These are phyloP conservation scores for Drosophila trichaetosa DNA, from an alignment of 2,888 invertebrate species.

Conservation along the genomic window DNA sequence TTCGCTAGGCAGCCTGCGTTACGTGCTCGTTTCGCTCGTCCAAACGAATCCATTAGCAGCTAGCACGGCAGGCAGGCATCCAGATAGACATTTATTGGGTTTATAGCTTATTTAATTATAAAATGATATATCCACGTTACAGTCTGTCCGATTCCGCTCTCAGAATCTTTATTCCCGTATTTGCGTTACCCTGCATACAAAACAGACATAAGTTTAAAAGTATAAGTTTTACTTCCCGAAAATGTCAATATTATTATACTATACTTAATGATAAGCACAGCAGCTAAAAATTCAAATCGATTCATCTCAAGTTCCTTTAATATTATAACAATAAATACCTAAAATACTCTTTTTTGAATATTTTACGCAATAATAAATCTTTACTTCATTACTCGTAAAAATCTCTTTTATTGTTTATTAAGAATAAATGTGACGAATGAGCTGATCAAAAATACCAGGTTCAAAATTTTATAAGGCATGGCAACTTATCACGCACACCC, in stretches of 20 bases:
- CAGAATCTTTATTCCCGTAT: background rate
- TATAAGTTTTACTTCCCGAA: background rate
- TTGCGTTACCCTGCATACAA: background rate
- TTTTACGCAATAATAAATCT: background rate
- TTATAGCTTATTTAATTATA: conserved; percentile 60
- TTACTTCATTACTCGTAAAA: background rate
- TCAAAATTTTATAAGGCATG: background rate
- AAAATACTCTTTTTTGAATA: background rate
- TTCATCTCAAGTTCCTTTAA: background rate
- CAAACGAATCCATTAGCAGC: conserved; percentile 2
- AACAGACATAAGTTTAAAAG: background rate
- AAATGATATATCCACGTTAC: conserved; percentile 55
- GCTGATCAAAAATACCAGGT: background rate
- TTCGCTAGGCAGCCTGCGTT: conserved; percentile 35
- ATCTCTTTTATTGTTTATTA: background rate
- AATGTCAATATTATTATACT: background rate
- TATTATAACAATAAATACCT: background rate
- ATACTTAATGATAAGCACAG: background rate
- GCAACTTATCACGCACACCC: background rate
- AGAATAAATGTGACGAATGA: background rate
- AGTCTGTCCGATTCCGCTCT: conserved; percentile 14
- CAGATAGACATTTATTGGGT: conserved; percentile 33
- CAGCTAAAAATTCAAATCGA: background rate
- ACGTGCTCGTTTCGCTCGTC: conserved; percentile 11
- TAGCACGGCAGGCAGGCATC: background rate